phyloP scores from a whole-genome alignment of 2,113 vertebrate species.

The Todiramphus saurophagus region DNA sequence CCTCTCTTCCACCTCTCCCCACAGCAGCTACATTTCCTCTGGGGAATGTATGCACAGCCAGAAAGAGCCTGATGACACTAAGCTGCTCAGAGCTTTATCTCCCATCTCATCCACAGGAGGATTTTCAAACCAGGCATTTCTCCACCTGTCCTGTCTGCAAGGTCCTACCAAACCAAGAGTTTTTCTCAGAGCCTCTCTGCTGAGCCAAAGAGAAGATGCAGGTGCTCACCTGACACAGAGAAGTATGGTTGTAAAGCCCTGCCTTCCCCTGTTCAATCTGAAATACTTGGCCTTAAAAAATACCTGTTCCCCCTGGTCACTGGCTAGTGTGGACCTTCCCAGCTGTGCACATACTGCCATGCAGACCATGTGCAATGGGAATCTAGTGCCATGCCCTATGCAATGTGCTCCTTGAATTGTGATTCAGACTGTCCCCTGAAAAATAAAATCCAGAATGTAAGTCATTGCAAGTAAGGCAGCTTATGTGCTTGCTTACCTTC shows the following conservation, averaged over 20 bases:
- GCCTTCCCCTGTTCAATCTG: background rate
- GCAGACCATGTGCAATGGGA: accelerated
- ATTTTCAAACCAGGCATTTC: background rate
- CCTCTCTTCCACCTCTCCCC: accelerated
- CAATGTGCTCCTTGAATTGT: accelerated
- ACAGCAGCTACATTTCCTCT: accelerated
- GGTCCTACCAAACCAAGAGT: background rate
- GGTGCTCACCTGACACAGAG: background rate
- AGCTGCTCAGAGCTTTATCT: background rate
- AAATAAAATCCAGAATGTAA: background rate
- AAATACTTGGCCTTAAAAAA: background rate
- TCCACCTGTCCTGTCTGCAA: background rate
- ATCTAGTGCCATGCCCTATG: accelerated
- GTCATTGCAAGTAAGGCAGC: background rate
- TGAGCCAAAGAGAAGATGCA: background rate
- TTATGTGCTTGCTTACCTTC: background rate
- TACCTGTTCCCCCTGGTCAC: accelerated
- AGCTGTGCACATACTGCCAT: background rate
- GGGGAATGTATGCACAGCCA: background rate
- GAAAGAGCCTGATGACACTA: background rate
- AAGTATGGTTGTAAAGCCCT: background rate
- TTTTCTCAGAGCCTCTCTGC: background rate
- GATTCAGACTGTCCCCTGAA: background rate
- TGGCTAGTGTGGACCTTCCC: background rate
- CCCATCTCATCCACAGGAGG: background rate